These are phyloP conservation scores for Drosophila insularis DNA, from an alignment of 1,140 invertebrate genomes.

Conservation along the genomic window DNA sequence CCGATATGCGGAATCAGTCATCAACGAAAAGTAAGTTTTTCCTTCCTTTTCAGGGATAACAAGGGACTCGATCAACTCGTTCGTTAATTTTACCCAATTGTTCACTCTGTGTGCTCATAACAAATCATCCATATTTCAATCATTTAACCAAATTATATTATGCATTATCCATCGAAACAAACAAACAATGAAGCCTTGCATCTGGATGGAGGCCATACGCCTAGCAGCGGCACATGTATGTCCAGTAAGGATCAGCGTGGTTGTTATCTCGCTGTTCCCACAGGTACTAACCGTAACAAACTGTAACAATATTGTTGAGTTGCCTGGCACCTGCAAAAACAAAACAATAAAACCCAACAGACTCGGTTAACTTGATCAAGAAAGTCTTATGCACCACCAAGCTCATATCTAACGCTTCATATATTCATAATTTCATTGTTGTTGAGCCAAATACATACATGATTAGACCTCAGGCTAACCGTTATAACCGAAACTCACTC, in stretches of 20 bases:
- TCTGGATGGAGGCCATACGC: conserved; percentile 75
- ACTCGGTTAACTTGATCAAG: conserved; percentile 5
- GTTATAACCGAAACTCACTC: conserved; percentile 36
- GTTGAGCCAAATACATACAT: not conserved
- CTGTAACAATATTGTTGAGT: conserved; percentile 1
- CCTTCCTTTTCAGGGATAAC: not conserved
- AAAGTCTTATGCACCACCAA: not conserved
- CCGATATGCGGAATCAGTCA: conserved; percentile 98
- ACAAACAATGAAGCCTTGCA: conserved; percentile 51
- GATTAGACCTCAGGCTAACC: conserved; percentile 20
- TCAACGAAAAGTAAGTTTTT: conserved; percentile 95
- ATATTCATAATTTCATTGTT: not conserved
- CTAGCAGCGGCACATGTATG: conserved; percentile 83
- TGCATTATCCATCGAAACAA: conserved; percentile 21
- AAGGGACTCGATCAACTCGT: conserved; percentile 56
- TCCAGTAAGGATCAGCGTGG: conserved; percentile 87
- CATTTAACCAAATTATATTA: conserved; percentile 41
- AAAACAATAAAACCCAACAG: not conserved
- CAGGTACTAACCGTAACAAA: conserved; percentile 66
- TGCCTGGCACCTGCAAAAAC: not conserved
- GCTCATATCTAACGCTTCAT: conserved; percentile 16
- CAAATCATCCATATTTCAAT: conserved; percentile 21
- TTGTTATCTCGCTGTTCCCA: conserved; percentile 90
- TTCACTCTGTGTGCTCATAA: conserved; percentile 31
- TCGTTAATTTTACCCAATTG: conserved; percentile 49